A percentile compares a stretch with the other conserved stretches of the same genome.
Evolutionary conservation across 2,888 invertebrate genomes (phyloP).

Genomic region (Drosophila parthenogenetica): DNA sequence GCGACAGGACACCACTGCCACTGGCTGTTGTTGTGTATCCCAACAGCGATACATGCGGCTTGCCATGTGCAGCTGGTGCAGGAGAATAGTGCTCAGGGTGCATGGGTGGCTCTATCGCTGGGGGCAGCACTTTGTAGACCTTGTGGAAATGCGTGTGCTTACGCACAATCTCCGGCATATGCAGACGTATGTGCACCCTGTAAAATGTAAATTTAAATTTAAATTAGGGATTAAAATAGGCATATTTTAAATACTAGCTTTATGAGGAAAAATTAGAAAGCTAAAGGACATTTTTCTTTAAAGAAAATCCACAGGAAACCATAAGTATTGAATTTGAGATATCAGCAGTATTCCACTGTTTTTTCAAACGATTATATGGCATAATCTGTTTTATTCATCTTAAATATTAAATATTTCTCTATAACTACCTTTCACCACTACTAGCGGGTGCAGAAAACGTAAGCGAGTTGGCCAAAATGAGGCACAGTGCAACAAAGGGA

Average conservation of each 20-base stretch:
- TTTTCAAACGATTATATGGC: too few species aligned
- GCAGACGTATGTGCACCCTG: conserved; percentile 82
- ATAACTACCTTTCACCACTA: conserved; percentile 78
- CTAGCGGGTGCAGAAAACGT: conserved; percentile 48
- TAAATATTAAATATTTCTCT: too few species aligned
- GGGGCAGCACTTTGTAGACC: conserved; percentile 59
- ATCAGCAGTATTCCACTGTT: too few species aligned
- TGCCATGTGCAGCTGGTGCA: conserved; percentile 30
- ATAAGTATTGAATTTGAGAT: too few species aligned
- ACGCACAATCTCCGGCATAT: conserved; percentile 77
- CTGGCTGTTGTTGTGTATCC: conserved; percentile 70
- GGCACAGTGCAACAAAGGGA: conserved; percentile 39
- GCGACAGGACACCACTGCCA: conserved; percentile 52
- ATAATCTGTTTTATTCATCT: too few species aligned
- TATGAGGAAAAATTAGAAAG: too few species aligned
- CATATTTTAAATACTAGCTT: too few species aligned
- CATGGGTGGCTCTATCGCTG: conserved; percentile 11
- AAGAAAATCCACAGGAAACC: too few species aligned
- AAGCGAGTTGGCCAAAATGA: conserved; percentile 41
- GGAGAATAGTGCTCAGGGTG: not conserved
- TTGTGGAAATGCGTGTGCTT: conserved; percentile 76
- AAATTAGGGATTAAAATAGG: too few species aligned
- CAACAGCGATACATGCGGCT: conserved; percentile 65
- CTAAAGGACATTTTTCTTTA: too few species aligned
- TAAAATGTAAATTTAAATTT: not conserved